Evolutionary conservation across 2,888 invertebrate genomes (phyloP).

Genomic region (Stenodema calcarata): DNA sequence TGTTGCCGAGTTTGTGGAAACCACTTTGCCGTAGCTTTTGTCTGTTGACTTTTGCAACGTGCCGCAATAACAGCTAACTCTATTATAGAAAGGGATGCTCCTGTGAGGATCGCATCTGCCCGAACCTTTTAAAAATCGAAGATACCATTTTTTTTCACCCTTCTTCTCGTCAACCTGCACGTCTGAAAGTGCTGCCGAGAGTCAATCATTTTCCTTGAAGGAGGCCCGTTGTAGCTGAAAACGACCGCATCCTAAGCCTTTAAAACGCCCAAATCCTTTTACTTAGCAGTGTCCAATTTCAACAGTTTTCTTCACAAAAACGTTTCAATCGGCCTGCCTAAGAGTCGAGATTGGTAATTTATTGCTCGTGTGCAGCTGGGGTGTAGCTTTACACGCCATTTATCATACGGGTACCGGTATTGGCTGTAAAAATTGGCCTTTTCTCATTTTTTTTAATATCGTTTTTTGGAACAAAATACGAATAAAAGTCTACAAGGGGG

Average conservation of each 20-base stretch:
- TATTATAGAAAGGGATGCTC: neutral
- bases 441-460: neutral
- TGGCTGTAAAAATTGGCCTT: neutral
- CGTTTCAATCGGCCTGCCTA: neutral
- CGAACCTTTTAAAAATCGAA: neutral
- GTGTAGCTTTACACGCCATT: conserved; percentile 23
- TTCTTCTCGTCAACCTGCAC: neutral
- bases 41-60: conserved; percentile 41
- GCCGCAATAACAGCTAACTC: conserved; percentile 50
- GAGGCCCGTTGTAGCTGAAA: neutral
- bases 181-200: neutral
- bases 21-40: conserved; percentile 18
- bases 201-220: neutral
- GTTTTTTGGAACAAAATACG: neutral
- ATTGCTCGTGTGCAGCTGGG: neutral
- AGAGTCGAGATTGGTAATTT: conserved; percentile 12
- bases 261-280: neutral
- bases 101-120: neutral
- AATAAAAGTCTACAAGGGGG: neutral
- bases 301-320: neutral
- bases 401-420: conserved; percentile 29
- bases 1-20: conserved; percentile 28
- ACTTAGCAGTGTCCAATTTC: neutral
- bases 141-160: neutral
- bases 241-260: neutral